These are phyloP conservation scores for Venusia cambrica DNA, from an alignment of 2,888 invertebrate species.

Conservation along the genomic window DNA sequence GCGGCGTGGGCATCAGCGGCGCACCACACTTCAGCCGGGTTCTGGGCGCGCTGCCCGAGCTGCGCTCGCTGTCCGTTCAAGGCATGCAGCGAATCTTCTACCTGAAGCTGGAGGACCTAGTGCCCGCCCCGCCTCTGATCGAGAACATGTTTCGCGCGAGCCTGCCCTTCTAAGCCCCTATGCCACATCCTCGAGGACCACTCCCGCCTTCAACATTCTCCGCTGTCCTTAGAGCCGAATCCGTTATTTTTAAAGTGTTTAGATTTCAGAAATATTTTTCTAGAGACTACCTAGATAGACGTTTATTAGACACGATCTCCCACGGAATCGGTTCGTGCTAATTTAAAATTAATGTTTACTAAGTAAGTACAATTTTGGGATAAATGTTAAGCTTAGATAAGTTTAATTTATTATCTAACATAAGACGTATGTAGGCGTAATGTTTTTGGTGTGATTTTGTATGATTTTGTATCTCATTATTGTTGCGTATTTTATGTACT, in stretches of 20 bases:
- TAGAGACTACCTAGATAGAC: conserved; percentile 67
- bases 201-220: conserved; percentile 70
- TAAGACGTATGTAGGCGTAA: conserved; percentile 46
- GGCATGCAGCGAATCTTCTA: conserved; percentile 97
- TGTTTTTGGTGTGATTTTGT: conserved; percentile 72
- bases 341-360: conserved; percentile 38
- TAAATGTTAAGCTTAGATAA: conserved; percentile 58
- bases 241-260: conserved; percentile 77
- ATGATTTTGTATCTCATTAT: conserved; percentile 61
- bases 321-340: conserved; percentile 72
- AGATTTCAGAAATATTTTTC: conserved; percentile 73
- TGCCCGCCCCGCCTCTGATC: conserved; percentile 94
- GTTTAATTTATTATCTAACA: conserved; percentile 74
- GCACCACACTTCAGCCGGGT: conserved; percentile 96
- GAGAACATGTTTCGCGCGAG: conserved; percentile 98
- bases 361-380: conserved; percentile 49
- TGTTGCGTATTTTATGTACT: conserved; percentile 69
- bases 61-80: conserved; percentile 95
- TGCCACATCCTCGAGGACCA: conserved; percentile 56
- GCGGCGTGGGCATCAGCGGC: conserved; percentile 92
- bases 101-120: conserved; percentile 94
- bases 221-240: conserved; percentile 65
- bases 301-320: conserved; percentile 73
- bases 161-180: conserved; percentile 89
- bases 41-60: conserved; percentile 94